Conservation (phyloP, 2,888 invertebrate genomes). For the Abrostola tripartita region DNA sequence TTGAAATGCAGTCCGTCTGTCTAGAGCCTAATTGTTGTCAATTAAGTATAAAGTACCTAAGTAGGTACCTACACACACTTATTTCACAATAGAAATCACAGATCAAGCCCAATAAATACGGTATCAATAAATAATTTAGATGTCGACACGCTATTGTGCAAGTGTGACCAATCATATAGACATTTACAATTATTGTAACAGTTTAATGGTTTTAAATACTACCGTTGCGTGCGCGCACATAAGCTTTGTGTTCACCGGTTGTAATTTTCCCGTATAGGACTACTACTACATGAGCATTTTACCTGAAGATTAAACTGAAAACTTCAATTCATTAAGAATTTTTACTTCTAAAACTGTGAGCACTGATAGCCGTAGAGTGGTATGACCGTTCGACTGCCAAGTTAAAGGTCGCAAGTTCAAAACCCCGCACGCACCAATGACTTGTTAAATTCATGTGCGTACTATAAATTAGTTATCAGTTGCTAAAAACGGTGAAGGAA, state of each 20-base stretch:
- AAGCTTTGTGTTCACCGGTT: constrained; percentile 9
- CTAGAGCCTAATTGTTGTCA: not conserved
- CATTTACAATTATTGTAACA: constrained; percentile 36
- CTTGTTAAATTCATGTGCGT: no score
- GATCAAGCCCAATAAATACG: constrained; percentile 33
- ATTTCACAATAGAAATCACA: constrained; percentile 36
- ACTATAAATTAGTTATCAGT: no score
- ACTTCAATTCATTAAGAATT: no score
- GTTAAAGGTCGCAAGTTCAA: no score
- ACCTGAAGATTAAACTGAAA: no score
- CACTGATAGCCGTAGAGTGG: no score
- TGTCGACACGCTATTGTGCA: constrained; percentile 21
- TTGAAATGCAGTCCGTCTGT: no score
- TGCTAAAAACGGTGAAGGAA: no score
- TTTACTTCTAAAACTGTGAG: no score
- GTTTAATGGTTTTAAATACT: constrained; percentile 39
- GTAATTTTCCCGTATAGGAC: not conserved
- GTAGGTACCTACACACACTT: not conserved
- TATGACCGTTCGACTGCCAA: no score
- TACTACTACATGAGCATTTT: not conserved
- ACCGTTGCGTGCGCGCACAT: constrained; percentile 13
- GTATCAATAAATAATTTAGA: constrained; percentile 45
- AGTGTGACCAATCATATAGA: constrained; percentile 41
- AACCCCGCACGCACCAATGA: no score
- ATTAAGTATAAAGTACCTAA: not conserved